These are phyloP conservation scores for Acrocephalus arundinaceus DNA, from an alignment of 2,113 vertebrate genomes.

Conservation along the genomic window DNA sequence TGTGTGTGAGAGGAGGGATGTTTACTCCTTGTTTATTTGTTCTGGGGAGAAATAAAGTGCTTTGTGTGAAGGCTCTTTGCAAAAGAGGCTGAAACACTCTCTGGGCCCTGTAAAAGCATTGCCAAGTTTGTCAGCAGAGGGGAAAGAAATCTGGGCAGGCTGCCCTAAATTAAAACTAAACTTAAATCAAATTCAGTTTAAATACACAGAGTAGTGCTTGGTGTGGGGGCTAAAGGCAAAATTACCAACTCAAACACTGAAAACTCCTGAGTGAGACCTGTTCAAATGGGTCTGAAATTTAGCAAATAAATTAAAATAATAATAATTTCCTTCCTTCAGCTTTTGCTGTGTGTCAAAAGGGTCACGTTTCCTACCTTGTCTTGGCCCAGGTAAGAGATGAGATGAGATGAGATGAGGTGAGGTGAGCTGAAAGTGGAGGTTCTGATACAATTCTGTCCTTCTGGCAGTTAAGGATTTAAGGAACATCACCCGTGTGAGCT, in stretches of 20 bases:
- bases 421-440: not conserved
- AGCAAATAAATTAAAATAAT: not conserved
- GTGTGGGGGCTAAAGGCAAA: not conserved
- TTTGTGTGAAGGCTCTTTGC: slow-evolving; percentile 32
- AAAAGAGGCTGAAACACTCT: not conserved
- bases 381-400: not conserved
- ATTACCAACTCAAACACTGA: not conserved
- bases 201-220: not conserved
- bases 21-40: slow-evolving; percentile 57
- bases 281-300: not conserved
- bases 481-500: not conserved
- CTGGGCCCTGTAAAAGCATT: not conserved
- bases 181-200: not conserved
- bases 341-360: not conserved
- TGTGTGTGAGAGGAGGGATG: not conserved
- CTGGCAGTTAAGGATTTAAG: not conserved
- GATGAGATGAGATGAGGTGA: not conserved
- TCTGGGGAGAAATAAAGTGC: slow-evolving; percentile 37
- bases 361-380: not conserved
- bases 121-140: slow-evolving; percentile 35
- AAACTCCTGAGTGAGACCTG: not conserved
- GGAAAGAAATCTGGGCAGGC: slow-evolving; percentile 15
- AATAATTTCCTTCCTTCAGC: not conserved
- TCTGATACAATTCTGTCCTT: not conserved
- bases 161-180: slow-evolving; percentile 17